phyloP scores from a whole-genome alignment of 35 echinoderm and acorn worm genomes.

The Strongylocentrotus purpuratus region DNA sequence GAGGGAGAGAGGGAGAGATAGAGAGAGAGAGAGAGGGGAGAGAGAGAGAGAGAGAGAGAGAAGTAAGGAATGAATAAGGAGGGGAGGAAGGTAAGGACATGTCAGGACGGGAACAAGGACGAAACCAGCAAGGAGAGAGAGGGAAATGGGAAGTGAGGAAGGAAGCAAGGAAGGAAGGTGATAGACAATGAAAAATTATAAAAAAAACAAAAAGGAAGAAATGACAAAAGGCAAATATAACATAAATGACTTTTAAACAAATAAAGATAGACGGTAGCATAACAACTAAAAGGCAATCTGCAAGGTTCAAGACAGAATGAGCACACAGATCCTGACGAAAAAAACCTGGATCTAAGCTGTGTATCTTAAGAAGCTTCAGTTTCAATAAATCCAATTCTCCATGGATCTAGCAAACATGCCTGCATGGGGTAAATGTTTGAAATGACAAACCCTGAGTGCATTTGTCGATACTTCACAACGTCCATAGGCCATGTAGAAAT shows the following conservation, averaged over 20 bases:
- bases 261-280: not conserved
- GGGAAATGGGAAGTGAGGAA: not conserved
- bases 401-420: not conserved
- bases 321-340: not conserved
- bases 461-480: not conserved
- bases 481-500: not conserved
- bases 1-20: not conserved
- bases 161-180: not conserved
- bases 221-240: not conserved
- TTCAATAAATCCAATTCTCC: not conserved
- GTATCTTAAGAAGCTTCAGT: constrained; percentile 1
- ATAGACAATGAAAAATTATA: not conserved
- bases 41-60: not conserved
- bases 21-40: not conserved
- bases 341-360: not conserved
- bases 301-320: not conserved
- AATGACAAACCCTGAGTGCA: not conserved
- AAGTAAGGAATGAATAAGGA: not conserved
- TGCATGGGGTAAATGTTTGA: not conserved
- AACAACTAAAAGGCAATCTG: not conserved
- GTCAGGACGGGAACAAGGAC: not conserved
- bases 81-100: not conserved
- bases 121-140: not conserved
- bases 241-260: not conserved
- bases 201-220: not conserved